Evolutionary conservation across 2,888 invertebrate genomes (phyloP).

Genomic region (Heliconius aoede): DNA sequence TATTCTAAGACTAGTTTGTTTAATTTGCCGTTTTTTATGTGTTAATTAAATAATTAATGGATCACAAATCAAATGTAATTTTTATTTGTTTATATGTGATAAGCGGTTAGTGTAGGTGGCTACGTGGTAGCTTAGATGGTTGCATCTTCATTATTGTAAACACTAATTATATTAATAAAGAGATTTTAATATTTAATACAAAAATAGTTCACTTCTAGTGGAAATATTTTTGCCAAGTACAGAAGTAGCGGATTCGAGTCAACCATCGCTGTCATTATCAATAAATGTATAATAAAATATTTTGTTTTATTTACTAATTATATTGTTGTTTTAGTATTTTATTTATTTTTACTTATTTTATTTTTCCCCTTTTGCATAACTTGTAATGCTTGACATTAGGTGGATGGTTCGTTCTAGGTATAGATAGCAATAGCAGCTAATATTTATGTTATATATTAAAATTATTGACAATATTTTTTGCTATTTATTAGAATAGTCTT

Average conservation of each 20-base stretch:
- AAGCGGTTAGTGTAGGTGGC: slow-evolving; percentile 70
- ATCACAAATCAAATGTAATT: slow-evolving; percentile 75
- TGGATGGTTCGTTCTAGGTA: background rate
- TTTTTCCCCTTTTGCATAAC: background rate
- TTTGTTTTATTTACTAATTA: slow-evolving; percentile 45
- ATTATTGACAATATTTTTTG: background rate
- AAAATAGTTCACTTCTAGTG: slow-evolving; percentile 81
- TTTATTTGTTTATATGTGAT: slow-evolving; percentile 73
- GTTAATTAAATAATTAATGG: slow-evolving; percentile 60
- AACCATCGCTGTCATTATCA: slow-evolving; percentile 83
- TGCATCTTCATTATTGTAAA: slow-evolving; percentile 74
- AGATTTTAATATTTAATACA: slow-evolving; percentile 81
- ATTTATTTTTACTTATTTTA: background rate
- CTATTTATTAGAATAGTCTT: too few relatives aligned
- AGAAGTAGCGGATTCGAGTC: slow-evolving; percentile 78
- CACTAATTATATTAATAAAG: slow-evolving; percentile 62
- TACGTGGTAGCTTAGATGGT: slow-evolving; percentile 77
- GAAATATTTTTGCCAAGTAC: slow-evolving; percentile 81
- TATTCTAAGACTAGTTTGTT: slow-evolving; percentile 64
- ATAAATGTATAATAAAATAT: slow-evolving; percentile 82
- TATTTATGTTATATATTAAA: background rate
- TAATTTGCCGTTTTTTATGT: slow-evolving; percentile 73
- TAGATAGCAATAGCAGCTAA: background rate
- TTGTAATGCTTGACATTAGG: background rate
- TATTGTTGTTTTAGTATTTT: slow-evolving; percentile 33